Conservation (phyloP, 2,797 vertebrate species). For the Bradypus variegatus region DNA sequence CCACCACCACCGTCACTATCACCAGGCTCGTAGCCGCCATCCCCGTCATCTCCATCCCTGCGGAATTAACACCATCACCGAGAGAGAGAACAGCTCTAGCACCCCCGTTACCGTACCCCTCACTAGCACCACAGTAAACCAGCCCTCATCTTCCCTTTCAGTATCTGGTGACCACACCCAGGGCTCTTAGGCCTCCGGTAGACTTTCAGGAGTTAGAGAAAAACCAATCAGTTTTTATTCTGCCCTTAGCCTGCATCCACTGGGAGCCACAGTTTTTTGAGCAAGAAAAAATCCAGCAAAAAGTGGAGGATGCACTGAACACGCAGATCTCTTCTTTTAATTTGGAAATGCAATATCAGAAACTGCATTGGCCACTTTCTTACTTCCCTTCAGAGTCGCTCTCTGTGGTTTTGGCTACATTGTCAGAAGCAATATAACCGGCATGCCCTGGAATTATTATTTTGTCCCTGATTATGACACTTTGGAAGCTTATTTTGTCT, state of each 20-base stretch:
- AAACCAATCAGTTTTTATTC: neutral
- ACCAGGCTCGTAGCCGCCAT: neutral
- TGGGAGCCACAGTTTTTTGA: neutral
- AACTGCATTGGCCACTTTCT: neutral
- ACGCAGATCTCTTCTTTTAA: neutral
- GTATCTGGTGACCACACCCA: neutral
- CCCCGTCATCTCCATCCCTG: too few relatives aligned
- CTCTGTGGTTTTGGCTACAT: neutral
- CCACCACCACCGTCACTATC: too few relatives aligned
- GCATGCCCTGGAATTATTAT: neutral
- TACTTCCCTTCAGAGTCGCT: neutral
- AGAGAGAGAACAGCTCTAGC: neutral
- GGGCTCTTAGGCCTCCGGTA: neutral
- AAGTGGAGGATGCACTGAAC: neutral
- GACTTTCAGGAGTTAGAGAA: neutral
- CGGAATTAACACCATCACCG: rapidly evolving
- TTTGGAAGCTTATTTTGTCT: neutral
- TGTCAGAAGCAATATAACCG: neutral
- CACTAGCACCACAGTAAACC: neutral
- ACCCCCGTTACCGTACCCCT: neutral
- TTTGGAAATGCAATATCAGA: neutral
- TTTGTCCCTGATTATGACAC: neutral
- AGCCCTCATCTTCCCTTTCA: neutral
- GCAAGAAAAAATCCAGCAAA: neutral
- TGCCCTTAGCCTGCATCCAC: rapidly evolving